Conservation (phyloP, 2,797 vertebrate species). For the Phrynocephalus vlangalii region DNA sequence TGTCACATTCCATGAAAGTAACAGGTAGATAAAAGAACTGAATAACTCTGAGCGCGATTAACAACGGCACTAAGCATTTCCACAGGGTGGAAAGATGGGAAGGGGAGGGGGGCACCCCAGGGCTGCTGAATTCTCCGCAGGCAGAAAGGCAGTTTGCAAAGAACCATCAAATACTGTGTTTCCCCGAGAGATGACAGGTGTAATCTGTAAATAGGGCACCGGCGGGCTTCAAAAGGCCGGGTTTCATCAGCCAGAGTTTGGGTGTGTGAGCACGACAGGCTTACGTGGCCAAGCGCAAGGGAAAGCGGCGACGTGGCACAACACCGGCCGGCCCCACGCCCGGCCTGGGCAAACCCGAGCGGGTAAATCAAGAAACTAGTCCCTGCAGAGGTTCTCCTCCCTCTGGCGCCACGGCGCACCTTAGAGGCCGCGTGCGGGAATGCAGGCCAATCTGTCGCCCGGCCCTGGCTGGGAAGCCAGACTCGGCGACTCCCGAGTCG, state of each 20-base stretch:
- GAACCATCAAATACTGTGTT: too few relatives aligned
- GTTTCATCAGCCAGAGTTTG: neutral
- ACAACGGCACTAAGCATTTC: neutral
- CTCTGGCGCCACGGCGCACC: neutral
- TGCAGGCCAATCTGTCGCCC: too few relatives aligned
- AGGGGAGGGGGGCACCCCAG: too few relatives aligned
- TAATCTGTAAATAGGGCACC: too few relatives aligned
- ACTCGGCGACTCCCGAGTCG: too few relatives aligned
- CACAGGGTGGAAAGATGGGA: too few relatives aligned
- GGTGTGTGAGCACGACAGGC: neutral
- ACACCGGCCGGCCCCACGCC: too few relatives aligned
- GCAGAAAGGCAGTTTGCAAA: neutral
- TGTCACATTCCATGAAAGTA: constrained; percentile 36
- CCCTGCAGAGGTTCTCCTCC: neutral
- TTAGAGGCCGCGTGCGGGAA: neutral
- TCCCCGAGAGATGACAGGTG: too few relatives aligned
- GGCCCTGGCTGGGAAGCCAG: too few relatives aligned
- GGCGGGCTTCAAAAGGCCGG: too few relatives aligned
- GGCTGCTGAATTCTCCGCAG: neutral
- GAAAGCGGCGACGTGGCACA: constrained; percentile 3
- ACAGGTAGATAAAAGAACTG: too few relatives aligned
- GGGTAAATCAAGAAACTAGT: neutral
- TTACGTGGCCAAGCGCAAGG: neutral
- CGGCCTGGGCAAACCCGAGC: too few relatives aligned
- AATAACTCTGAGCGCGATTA: neutral